Conservation (phyloP, 1,140 invertebrate genomes). For the Neomicropteryx cornuta region DNA sequence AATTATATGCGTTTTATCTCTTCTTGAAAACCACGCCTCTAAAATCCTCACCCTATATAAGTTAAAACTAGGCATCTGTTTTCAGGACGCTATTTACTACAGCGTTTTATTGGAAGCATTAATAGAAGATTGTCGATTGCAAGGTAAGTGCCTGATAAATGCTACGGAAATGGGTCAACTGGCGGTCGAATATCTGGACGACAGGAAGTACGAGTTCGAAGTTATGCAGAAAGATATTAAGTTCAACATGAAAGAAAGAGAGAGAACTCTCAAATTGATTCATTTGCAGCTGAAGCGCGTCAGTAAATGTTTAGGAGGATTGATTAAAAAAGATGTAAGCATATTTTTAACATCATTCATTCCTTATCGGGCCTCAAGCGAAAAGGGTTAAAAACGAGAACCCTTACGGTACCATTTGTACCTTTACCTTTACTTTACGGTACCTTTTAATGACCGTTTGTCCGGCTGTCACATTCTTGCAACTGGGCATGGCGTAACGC, state of each 20-base stretch:
- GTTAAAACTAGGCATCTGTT: conserved; percentile 7
- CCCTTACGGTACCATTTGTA: no score
- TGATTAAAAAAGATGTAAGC: conserved; percentile 46
- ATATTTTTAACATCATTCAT: no score
- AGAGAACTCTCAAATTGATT: conserved; percentile 38
- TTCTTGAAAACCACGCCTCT: no score
- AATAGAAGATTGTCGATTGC: conserved; percentile 40
- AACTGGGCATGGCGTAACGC: no score
- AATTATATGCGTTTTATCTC: no score
- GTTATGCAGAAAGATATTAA: conserved; percentile 42
- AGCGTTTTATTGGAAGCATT: conserved; percentile 43
- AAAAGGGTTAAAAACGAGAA: no score
- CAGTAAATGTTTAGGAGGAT: conserved; percentile 40
- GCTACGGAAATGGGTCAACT: conserved; percentile 49
- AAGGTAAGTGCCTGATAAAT: conserved; percentile 44
- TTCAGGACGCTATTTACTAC: conserved; percentile 47
- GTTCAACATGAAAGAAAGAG: conserved; percentile 46
- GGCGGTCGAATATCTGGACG: conserved; percentile 47
- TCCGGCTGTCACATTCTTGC: no score
- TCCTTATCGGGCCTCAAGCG: no score
- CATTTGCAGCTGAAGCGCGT: conserved; percentile 41
- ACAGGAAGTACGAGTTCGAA: conserved; percentile 44
- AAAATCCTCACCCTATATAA: no score
- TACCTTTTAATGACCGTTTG: no score
- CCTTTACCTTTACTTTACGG: no score